Base-by-base conservation (phyloP, 2,888 invertebrate genomes). In the Rhogogaster chlorosoma region DNA sequence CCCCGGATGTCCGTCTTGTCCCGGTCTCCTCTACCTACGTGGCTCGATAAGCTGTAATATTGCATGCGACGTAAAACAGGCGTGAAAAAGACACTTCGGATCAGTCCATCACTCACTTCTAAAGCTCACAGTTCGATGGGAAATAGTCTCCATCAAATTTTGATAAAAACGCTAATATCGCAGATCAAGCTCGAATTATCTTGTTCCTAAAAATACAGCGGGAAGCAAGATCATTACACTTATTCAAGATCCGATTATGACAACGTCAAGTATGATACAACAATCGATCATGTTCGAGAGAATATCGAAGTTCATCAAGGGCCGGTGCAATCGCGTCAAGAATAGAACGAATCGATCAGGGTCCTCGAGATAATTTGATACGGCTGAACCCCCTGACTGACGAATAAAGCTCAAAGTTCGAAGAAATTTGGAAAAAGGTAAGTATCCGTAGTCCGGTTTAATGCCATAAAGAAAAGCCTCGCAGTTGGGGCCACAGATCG, bases 251-350 rank as follows among this genome's bases (percentile, higher is more conserved):
- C 18, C n/a, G 26, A 10, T 7, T 26, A 26, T 10, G 26, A 32
- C 6, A 67, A 18, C 18, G 67, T 67, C 67, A 67, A 67, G 67
- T 18, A 18, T 7, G 53, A 45, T 53, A 32, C 29, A 67, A 67
- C 32, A 32, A 67, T 67, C 32, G 32, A 67, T 67, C 67, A 67
- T 67, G 32, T 67, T 67, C 67, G 29, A 67, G 32, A 67, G 67
- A 67, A 67, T 32, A 67, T 67, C 32, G 67, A 32, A 32, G 67
- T 7, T 67, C 32, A 67, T 67, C 67, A 67, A 67, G 29, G 67
- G 32, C 67, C 67, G 32, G 32, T 67, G 67, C 67, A 67, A 67
- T 67, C 29, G 67, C 18, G 32, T 29, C 32, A 67, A 67, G 18
- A 67, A 67, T 67, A 67, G 32, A 29, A 67, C 6, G 67, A 67